phyloP scores from a whole-genome alignment of 2,113 vertebrate species.

The Redunca redunca region DNA sequence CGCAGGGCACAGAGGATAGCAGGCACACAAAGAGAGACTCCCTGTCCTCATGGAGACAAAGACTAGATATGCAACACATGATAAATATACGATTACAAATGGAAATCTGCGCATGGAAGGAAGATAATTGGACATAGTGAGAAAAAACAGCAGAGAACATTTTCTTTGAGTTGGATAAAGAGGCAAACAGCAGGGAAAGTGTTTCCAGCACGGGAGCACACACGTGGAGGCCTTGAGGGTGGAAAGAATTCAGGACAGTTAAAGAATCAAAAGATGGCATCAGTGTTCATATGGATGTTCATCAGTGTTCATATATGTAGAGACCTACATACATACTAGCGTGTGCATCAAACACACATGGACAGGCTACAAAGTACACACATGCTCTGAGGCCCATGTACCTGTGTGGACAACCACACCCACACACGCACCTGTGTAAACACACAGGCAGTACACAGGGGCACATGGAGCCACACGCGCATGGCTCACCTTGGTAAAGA shows the following conservation, averaged over 20 bases:
- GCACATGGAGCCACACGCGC: background rate
- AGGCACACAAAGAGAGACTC: background rate
- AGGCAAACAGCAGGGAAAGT: background rate
- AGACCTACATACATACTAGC: fast-evolving
- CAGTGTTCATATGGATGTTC: background rate
- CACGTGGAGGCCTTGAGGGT: background rate
- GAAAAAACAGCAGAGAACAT: background rate
- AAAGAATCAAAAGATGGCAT: background rate
- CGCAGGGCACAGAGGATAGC: background rate
- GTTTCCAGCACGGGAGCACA: background rate
- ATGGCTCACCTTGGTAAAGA: background rate
- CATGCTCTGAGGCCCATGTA: background rate
- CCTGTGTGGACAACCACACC: background rate
- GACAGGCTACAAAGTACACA: background rate
- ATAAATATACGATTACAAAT: background rate
- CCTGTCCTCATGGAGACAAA: background rate
- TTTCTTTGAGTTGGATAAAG: background rate
- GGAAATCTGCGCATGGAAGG: background rate
- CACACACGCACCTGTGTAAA: background rate
- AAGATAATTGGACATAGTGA: background rate
- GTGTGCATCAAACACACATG: fast-evolving
- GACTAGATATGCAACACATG: background rate
- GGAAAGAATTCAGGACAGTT: background rate
- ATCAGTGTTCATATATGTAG: background rate
- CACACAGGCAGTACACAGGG: fast-evolving